Evolutionary conservation across 2,113 vertebrate species (phyloP).

Genomic region (Osmerus eperlanus): DNA sequence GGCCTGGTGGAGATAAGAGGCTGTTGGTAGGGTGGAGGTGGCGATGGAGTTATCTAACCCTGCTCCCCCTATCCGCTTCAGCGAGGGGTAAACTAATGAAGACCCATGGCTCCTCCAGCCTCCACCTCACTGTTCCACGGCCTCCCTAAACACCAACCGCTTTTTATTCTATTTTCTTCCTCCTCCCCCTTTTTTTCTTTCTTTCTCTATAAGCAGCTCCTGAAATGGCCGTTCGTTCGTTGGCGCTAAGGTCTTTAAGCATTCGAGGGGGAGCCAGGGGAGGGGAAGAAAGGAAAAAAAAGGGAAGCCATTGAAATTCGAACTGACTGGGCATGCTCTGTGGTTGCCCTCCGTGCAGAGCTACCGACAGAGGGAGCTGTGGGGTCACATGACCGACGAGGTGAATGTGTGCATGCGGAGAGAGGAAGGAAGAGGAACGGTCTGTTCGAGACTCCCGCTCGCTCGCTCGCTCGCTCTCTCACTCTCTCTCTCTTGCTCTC

Average conservation of each 20-base stretch:
- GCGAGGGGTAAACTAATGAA: too few species aligned
- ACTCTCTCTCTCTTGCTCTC: not conserved
- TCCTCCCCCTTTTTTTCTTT: not conserved
- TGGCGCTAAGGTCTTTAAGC: constrained; percentile 40
- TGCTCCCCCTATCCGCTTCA: too few species aligned
- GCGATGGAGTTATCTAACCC: too few species aligned
- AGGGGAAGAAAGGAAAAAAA: not conserved
- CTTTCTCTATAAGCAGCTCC: not conserved
- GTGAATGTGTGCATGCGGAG: constrained; percentile 69
- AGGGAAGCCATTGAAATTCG: constrained; percentile 50
- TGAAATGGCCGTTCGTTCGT: constrained; percentile 39
- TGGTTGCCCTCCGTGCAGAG: constrained; percentile 57
- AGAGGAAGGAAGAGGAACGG: constrained; percentile 69
- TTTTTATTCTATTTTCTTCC: not conserved
- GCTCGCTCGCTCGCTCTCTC: constrained; percentile 3
- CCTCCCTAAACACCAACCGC: not conserved
- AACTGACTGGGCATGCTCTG: constrained; percentile 70
- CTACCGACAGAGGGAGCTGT: constrained; percentile 75
- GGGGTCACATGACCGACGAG: constrained; percentile 68
- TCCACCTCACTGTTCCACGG: not conserved
- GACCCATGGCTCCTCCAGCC: not conserved
- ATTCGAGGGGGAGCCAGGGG: constrained; percentile 14
- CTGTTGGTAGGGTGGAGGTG: too few species aligned
- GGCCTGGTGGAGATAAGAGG: too few species aligned
- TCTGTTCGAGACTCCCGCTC: constrained; percentile 56